Evolutionary conservation across 2,888 invertebrate species (phyloP).

Genomic region (Sclerodermus sp.): DNA sequence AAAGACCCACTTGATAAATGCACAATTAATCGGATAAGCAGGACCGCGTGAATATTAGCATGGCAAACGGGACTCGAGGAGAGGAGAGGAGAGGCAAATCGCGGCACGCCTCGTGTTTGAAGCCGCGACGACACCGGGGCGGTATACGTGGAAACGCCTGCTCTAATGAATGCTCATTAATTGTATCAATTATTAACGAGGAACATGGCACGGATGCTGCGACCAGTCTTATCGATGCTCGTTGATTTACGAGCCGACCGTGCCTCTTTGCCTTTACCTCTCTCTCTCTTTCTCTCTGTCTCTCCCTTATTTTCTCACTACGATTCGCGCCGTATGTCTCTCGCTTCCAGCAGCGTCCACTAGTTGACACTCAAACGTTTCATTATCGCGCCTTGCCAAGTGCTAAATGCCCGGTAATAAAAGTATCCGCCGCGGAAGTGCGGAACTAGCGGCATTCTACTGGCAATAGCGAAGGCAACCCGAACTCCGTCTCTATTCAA

Average conservation of each 20-base stretch:
- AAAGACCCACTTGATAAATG: too few relatives aligned
- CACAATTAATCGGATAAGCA: too few relatives aligned
- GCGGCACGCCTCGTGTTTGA: not conserved
- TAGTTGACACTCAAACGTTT: too few relatives aligned
- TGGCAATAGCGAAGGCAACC: too few relatives aligned
- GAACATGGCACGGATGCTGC: constrained; percentile 37
- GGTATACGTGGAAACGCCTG: constrained; percentile 21
- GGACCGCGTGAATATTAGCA: too few relatives aligned
- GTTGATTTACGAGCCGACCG: constrained; percentile 45
- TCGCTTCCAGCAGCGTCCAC: not conserved
- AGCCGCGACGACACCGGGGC: too few relatives aligned
- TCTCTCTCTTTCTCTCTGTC: constrained; percentile 9
- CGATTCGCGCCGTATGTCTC: not conserved
- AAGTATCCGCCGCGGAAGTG: too few relatives aligned
- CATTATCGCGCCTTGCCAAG: too few relatives aligned
- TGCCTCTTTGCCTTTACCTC: constrained; percentile 14
- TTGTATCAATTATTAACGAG: constrained; percentile 55
- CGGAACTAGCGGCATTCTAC: too few relatives aligned
- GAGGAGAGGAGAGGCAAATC: not conserved
- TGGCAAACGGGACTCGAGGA: not conserved
- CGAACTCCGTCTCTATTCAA: too few relatives aligned
- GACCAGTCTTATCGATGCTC: constrained; percentile 47
- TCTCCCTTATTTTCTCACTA: constrained; percentile 5
- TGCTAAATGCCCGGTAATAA: too few relatives aligned
- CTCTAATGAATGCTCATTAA: constrained; percentile 52